Conservation (phyloP, 2,888 invertebrate genomes). For the Dendrolimus houi region DNA sequence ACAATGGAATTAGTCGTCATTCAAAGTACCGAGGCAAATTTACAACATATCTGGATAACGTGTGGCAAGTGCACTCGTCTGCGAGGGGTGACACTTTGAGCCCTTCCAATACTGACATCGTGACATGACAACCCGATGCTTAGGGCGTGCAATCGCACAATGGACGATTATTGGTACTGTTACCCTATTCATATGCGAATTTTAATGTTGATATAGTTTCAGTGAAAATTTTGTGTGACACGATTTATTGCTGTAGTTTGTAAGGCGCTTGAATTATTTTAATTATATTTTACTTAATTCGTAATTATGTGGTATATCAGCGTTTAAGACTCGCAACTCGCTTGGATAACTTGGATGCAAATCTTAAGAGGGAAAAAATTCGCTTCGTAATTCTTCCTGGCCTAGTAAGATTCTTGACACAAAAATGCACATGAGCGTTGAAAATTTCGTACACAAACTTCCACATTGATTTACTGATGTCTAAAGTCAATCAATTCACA, state of each 20-base stretch:
- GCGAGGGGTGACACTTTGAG: slow-evolving; percentile 66
- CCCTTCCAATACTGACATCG: slow-evolving; percentile 70
- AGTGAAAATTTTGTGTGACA: not conserved
- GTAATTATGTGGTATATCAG: too few relatives aligned
- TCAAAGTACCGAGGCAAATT: slow-evolving; percentile 63
- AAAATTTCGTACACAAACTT: too few relatives aligned
- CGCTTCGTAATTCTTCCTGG: too few relatives aligned
- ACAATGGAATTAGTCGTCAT: slow-evolving; percentile 74
- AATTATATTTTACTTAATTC: slow-evolving; percentile 3
- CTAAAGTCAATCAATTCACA: too few relatives aligned
- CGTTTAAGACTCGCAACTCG: too few relatives aligned
- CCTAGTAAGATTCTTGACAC: too few relatives aligned
- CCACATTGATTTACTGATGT: too few relatives aligned
- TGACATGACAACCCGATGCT: slow-evolving; percentile 52
- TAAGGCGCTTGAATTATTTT: not conserved
- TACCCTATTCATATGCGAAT: slow-evolving; percentile 41
- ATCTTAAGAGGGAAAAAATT: too few relatives aligned
- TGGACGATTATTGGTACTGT: slow-evolving; percentile 53
- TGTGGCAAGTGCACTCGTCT: slow-evolving; percentile 68
- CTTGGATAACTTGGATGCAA: too few relatives aligned
- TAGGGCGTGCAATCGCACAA: slow-evolving; percentile 54
- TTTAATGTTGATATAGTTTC: not conserved
- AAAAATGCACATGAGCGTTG: too few relatives aligned
- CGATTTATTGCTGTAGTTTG: slow-evolving; percentile 2
- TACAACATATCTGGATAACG: slow-evolving; percentile 62